phyloP scores from a whole-genome alignment of 1,140 invertebrate species.

The Caerostris extrusa region DNA sequence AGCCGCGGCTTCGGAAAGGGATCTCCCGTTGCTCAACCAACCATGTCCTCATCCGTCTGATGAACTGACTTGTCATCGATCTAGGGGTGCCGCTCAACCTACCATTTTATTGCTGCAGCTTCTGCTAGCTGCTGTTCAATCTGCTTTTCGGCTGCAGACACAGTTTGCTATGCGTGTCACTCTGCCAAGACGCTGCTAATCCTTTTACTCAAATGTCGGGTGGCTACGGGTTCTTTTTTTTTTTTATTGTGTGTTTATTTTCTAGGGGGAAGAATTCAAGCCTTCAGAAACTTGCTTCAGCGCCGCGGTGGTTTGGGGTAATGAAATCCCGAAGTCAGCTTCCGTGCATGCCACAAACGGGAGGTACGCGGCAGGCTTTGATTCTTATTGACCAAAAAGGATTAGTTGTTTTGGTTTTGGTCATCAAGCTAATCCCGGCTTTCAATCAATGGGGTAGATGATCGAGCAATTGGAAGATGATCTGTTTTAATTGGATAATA shows the following conservation, averaged over 20 bases:
- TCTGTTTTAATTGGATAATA: slow-evolving; percentile 17
- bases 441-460: neutral
- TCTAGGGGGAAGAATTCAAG: neutral
- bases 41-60: slow-evolving; percentile 65
- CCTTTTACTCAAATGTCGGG: slow-evolving; percentile 45
- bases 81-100: neutral
- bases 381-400: neutral
- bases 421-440: neutral
- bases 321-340: slow-evolving; percentile 13
- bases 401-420: neutral
- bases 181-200: slow-evolving; percentile 10
- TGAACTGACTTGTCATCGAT: slow-evolving; percentile 70
- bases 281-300: neutral
- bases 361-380: neutral
- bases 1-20: slow-evolving; percentile 53
- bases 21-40: slow-evolving; percentile 52
- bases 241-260: slow-evolving; percentile 25
- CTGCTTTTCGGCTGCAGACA: slow-evolving; percentile 27
- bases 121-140: neutral
- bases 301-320: neutral
- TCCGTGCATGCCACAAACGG: neutral
- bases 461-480: neutral
- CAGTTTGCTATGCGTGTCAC: slow-evolving; percentile 34
- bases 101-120: neutral
- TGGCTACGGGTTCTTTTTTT: slow-evolving; percentile 3